Base-by-base conservation (phyloP, 2,888 invertebrate genomes). In the Lasius fuliginosus region DNA sequence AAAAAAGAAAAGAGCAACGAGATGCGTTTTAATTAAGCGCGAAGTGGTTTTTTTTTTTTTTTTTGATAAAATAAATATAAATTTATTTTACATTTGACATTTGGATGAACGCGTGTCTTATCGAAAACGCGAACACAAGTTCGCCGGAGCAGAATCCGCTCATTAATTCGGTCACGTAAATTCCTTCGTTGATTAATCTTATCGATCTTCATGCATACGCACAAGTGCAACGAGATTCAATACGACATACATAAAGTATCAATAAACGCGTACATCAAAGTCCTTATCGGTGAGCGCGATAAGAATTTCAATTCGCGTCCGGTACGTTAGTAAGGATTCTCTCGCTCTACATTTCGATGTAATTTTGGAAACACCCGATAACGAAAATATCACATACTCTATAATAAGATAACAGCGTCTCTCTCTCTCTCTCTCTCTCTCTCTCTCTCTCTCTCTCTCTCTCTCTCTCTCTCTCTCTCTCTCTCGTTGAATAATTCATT, bases 171-270 rank as follows among this genome's bases (percentile, higher is more conserved):
- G 2, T 3, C 23, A 18, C 65, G 12, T 76, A 56, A 56, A 77
- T 77, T 76, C 11, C 5, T 15, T 27, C 5, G 40, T 67, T 56
- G 2, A 12, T 68, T 67, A 76, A 76, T 77, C 56, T 42, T 77
- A 30, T 75, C 65, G 56, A 73, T 27, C 15, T 36, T 36, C 36
- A 53, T 49, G 6, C 12, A 30, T 30, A 36, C 30, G n/a, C 40
- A 40, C 68, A 40, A 77, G 27, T 68, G 9, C 56, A 77, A 27
- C 4, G 15, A 56, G 18, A 68, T 68, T 56, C 9, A 27, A 77
- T 27, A 68, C 3, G 18, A 33, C 49, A 27, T 8, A n/a, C 12
- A 27, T 4, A 30, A 56, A 12, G 5, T 30, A 77, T 42, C 12
- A 69, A 27, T 76, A 67, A 53, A 67, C 8, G 36, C 1, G 27